phyloP scores from a whole-genome alignment of 2,797 vertebrate species.

The Poeciliopsis paucimaculata region DNA sequence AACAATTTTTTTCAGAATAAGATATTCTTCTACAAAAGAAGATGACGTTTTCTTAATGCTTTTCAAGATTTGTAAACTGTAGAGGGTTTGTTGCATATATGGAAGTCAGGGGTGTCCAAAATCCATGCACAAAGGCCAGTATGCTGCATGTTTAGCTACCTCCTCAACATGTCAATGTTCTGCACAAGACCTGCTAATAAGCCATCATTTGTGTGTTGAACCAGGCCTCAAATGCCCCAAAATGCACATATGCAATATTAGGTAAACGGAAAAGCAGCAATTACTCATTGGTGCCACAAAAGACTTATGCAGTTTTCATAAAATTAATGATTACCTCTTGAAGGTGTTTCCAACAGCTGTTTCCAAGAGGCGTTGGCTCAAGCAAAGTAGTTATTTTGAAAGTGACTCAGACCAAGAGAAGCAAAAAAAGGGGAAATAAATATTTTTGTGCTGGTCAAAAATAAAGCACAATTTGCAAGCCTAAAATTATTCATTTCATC shows the following conservation, averaged over 20 bases:
- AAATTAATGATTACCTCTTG: constrained; percentile 6
- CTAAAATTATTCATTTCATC: neutral
- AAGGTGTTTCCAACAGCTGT: constrained; percentile 13
- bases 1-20: too few species aligned
- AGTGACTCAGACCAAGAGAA: neutral
- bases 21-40: too few species aligned
- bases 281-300: neutral
- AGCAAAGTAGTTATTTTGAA: constrained; percentile 1
- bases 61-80: too few species aligned
- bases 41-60: too few species aligned
- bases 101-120: too few species aligned
- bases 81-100: too few species aligned
- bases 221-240: neutral
- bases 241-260: constrained; percentile 9
- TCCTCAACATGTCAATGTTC: too few species aligned
- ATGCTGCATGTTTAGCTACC: too few species aligned
- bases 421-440: too few species aligned
- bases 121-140: too few species aligned
- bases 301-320: constrained; percentile 6
- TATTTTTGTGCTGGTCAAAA: neutral
- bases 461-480: neutral
- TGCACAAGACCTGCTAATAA: too few species aligned
- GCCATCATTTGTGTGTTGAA: too few species aligned
- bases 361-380: constrained; percentile 1
- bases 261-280: neutral